These are phyloP conservation scores for Cheilosia pagana DNA, from an alignment of 2,888 invertebrate species.

Conservation along the genomic window DNA sequence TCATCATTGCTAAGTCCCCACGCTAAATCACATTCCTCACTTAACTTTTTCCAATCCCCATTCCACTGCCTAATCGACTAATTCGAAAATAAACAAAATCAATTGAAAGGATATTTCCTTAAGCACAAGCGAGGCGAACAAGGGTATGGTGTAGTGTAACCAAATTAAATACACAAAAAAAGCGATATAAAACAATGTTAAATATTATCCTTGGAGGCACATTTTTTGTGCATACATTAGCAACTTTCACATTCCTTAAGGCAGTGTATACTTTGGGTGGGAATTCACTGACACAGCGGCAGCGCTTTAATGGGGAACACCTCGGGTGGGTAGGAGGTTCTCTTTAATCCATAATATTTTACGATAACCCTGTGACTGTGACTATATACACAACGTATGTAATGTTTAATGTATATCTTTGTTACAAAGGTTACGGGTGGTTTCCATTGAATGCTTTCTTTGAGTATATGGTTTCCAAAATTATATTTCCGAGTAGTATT, in stretches of 20 bases:
- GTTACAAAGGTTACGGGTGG: background rate
- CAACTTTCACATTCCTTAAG: constrained; percentile 15
- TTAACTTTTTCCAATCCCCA: no score
- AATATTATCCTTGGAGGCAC: background rate
- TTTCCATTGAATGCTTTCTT: background rate
- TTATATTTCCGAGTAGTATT: constrained; percentile 16
- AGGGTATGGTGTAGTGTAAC: background rate
- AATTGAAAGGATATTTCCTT: constrained; percentile 16
- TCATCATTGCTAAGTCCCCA: no score
- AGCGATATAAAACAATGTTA: constrained; percentile 3
- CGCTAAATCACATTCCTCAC: no score
- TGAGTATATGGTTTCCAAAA: constrained; percentile 17
- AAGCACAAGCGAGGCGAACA: background rate
- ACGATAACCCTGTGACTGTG: background rate
- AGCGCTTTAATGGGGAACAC: background rate
- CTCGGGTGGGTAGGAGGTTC: constrained; percentile 9
- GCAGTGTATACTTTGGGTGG: background rate
- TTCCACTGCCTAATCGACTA: background rate
- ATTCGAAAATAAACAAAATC: constrained; percentile 28
- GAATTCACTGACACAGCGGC: background rate
- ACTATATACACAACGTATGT: background rate
- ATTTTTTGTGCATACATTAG: constrained; percentile 4
- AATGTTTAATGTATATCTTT: no score
- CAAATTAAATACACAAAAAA: constrained; percentile 7
- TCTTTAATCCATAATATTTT: background rate